Evolutionary conservation across 53 echinoderm and acorn worm species (phyloP), one percentile per base, ranked within the genome.

Genomic region (Actinopyga echinites): DNA sequence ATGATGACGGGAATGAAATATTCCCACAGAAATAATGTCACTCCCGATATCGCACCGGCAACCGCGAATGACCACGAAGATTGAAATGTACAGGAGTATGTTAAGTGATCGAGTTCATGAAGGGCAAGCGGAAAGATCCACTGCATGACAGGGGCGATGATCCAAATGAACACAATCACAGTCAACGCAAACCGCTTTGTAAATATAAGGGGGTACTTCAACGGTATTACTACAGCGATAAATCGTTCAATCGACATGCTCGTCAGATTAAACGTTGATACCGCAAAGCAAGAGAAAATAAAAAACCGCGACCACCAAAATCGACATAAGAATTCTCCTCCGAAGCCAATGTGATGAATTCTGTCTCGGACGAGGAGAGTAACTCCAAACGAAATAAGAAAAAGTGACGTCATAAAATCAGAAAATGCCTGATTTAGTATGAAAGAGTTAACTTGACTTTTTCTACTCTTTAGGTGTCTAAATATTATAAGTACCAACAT

Each of bases 281-380:
- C 85, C 20, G 91, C 93, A 40, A 95, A 95, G 21, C 91, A 87
- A 3, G 93, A 86, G 79, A 93, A 95, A 26, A 95, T 85, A 56
- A 91, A 93, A 80, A 95, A 95, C 0, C 95, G 85, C 21, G 91
- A 91, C 93, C 93, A 93, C 95, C 95, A 95, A n/a, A 95, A 84
- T 30, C 93, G 91, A 60, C 95, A 95, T n/a, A 95, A 37, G 52
- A 95, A 91, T 37, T 91, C 91, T 12, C 93, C 93, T 0, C 54
- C 21, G 31, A 63, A 53, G 6, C 65, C 59, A 4, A 79, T 63
- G 69, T 84, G 66, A 56, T 57, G 1, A 19, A 80, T 69, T n/a
- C 66, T 65, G 61, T 85, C 49, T 17, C 87, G 79, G 62, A 85
- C 87, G 15, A 90, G 77, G 73, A 87, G 82, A 1, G 93, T 87